A percentile compares a stretch with the other conserved stretches of the same genome.
Conservation (phyloP, 2,888 invertebrate genomes). For the Nomada fucata region DNA sequence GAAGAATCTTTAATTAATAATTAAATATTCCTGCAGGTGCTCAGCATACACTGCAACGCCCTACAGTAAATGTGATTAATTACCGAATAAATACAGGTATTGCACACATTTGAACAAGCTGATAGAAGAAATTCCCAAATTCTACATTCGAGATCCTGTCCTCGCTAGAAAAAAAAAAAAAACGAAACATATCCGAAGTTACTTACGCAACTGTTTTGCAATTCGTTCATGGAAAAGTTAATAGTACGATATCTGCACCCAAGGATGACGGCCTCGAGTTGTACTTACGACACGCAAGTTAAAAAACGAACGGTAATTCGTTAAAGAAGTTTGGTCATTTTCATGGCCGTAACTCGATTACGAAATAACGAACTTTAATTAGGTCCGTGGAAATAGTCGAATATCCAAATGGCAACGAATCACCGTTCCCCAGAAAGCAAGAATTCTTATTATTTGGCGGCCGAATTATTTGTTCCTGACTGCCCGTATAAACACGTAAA, state of each 20-base stretch:
- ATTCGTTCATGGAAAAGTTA: constrained; percentile 37
- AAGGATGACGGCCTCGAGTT: constrained; percentile 10
- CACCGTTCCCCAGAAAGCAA: neutral
- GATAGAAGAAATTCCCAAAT: too few species aligned
- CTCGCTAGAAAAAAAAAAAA: constrained; percentile 21
- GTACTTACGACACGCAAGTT: neutral
- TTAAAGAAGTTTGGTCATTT: constrained; percentile 4
- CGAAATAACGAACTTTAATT: constrained; percentile 14
- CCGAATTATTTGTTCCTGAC: neutral
- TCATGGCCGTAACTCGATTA: neutral
- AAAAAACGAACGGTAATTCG: constrained; percentile 5
- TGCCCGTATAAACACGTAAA: neutral
- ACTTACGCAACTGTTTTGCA: constrained; percentile 45
- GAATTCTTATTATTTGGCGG: neutral
- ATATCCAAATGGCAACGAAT: neutral
- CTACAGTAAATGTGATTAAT: too few species aligned
- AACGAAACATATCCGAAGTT: constrained; percentile 39
- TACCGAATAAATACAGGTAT: too few species aligned
- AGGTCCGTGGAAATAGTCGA: neutral
- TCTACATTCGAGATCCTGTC: constrained; percentile 1
- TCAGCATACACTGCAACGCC: too few species aligned
- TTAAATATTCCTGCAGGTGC: too few species aligned
- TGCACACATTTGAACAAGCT: too few species aligned
- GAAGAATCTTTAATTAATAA: too few species aligned
- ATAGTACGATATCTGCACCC: constrained; percentile 45